A percentile compares a stretch with the other conserved stretches of the same genome.
Evolutionary conservation across 2,797 vertebrate genomes (phyloP).

Genomic region (Euphonia xanthogaster): DNA sequence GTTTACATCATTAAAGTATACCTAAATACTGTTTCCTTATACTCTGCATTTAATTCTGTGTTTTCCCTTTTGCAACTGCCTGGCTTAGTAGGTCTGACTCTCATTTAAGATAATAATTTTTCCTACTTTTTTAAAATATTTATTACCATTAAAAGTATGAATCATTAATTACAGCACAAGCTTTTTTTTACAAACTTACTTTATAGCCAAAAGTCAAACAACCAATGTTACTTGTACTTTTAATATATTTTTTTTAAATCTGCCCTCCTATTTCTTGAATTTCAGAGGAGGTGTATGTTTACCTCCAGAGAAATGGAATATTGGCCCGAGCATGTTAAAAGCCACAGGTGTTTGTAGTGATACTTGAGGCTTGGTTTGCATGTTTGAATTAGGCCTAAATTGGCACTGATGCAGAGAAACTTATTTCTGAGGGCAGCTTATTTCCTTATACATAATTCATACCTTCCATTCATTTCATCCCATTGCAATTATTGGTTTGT

Average conservation of each 20-base stretch:
- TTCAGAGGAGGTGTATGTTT: not conserved
- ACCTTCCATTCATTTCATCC: not conserved
- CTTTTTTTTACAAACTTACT: not conserved
- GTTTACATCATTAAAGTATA: not conserved
- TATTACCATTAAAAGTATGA: not conserved
- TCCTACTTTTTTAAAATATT: not conserved
- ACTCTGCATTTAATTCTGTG: rapidly evolving
- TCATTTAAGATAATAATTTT: not conserved
- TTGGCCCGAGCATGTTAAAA: not conserved
- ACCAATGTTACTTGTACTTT: not conserved
- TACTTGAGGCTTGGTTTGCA: not conserved
- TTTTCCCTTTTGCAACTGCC: not conserved
- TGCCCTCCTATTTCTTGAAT: not conserved
- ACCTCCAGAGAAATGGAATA: not conserved
- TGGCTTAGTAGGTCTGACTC: not conserved
- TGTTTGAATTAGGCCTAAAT: not conserved
- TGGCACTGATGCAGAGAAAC: not conserved
- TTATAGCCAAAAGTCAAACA: not conserved
- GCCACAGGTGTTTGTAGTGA: not conserved
- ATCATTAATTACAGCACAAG: not conserved
- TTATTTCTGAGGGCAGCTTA: not conserved
- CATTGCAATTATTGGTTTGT: not conserved
- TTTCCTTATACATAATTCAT: not conserved
- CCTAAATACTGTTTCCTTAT: not conserved
- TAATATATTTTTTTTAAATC: not conserved